A percentile compares a stretch with the other conserved stretches of the same genome.
Evolutionary conservation across 2,888 invertebrate species (phyloP).

Genomic region (Sarcophaga variegata): DNA sequence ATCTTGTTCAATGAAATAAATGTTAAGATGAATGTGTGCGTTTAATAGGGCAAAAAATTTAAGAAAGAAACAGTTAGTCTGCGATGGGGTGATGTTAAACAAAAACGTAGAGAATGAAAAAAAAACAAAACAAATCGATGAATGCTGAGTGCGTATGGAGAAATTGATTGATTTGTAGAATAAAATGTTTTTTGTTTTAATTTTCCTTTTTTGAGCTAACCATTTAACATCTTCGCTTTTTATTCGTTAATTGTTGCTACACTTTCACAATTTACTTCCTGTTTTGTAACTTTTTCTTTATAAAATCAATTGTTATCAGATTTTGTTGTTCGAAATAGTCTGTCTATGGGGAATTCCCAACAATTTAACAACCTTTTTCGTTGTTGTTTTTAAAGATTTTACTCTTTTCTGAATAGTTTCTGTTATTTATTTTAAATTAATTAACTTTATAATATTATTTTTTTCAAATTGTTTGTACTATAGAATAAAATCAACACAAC

Average conservation of each 20-base stretch:
- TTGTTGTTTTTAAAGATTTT: neutral
- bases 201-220: conserved; percentile 29
- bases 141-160: neutral
- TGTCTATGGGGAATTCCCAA: conserved; percentile 37
- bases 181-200: neutral
- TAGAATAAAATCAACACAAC: conserved; percentile 1
- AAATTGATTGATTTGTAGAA: neutral
- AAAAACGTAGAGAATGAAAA: neutral
- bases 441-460: neutral
- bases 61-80: neutral
- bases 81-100: neutral
- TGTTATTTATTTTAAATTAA: neutral
- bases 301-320: neutral
- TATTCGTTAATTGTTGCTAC: neutral
- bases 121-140: conserved; percentile 16
- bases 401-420: neutral
- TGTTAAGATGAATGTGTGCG: too few relatives aligned
- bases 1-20: too few relatives aligned
- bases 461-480: neutral
- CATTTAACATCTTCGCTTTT: conserved; percentile 55
- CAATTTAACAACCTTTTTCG: conserved; percentile 3
- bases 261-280: conserved; percentile 40
- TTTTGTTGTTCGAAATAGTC: neutral
- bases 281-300: conserved; percentile 11
- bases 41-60: too few relatives aligned